These are phyloP conservation scores for Cephonodes hylas DNA, from an alignment of 2,888 invertebrate genomes.

Conservation along the genomic window DNA sequence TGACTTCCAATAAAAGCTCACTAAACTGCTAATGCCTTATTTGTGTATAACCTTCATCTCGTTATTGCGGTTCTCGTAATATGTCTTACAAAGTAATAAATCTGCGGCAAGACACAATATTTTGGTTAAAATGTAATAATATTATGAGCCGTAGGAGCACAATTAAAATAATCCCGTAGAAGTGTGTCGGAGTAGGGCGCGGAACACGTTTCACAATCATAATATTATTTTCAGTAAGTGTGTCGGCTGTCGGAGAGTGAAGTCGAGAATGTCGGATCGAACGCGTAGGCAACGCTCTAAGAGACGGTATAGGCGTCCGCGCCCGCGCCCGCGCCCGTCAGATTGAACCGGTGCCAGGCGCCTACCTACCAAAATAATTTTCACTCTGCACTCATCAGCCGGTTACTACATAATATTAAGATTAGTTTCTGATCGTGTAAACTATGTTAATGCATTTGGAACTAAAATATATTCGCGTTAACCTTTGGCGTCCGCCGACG, in stretches of 20 bases:
- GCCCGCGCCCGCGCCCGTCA: slow-evolving; percentile 32
- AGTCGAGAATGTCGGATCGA: slow-evolving; percentile 44
- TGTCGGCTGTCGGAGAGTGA: slow-evolving; percentile 39
- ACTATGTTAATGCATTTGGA: not conserved
- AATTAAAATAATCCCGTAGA: not conserved
- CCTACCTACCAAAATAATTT: slow-evolving; percentile 71
- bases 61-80: not conserved
- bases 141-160: not conserved
- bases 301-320: slow-evolving; percentile 32
- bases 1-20: not conserved
- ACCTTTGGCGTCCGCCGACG: not conserved
- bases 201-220: slow-evolving; percentile 48
- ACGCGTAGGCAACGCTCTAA: slow-evolving; percentile 52
- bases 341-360: slow-evolving; percentile 72
- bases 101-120: not conserved
- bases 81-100: not conserved
- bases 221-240: slow-evolving; percentile 55
- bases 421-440: slow-evolving; percentile 38
- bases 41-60: not conserved
- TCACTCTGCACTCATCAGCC: slow-evolving; percentile 54
- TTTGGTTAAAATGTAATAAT: not conserved
- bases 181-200: slow-evolving; percentile 26
- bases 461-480: not conserved
- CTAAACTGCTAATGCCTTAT: not conserved
- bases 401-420: slow-evolving; percentile 43